Base-by-base conservation (phyloP, 2,797 vertebrate species). In the Alauda arvensis region DNA sequence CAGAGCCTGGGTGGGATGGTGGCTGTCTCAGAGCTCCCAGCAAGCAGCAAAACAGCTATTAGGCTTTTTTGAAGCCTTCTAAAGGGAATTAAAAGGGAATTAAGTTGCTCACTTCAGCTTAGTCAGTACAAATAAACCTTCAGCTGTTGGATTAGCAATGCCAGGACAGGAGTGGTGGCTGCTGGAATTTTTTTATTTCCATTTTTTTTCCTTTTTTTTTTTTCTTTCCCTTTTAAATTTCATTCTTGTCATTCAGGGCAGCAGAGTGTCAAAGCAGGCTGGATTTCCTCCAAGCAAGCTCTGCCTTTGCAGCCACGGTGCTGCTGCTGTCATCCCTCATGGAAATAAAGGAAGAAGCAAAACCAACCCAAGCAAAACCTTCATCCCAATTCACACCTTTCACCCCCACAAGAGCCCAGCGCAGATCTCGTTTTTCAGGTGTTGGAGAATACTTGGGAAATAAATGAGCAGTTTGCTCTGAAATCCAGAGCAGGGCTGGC, bases 41-140 rank as follows among this genome's bases (percentile, higher is more conserved):
- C 53, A 5, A 13, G 59, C 49, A 53, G 69, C 34, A 66, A 81
- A 85, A 77, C 63, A 60, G 34, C 72, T 60, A 25, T 83, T 60
- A 63, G 52, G 26, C 43, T 85, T 82, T 82, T 65, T 55, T 16
- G 14, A 82, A 89, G 24, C 61, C 68, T 76, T 75, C 57, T 17
- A 18, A 91, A 88, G 80, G 83, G 94, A 95, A 91, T 76, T 77
- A 70, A 92, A 91, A 57, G 46, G 74, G 87, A 91, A 91, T 94
- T 90, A 81, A 72, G 46, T 86, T 83, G 71, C 88, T 77, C 79
- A 53, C 55, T 85, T 85, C 79, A 88, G 78, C 60, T 93, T 89
- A 93, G 59, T 71, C 83, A 82, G 81, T 93, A 92, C 94, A 93
- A 95, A 95, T 90, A 92, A 91, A 83, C 80, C 82, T 69, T 92